Evolutionary conservation across 2,797 vertebrate genomes (phyloP), one percentile per base, ranked within the genome.

Genomic region (Psittacula derbiana): DNA sequence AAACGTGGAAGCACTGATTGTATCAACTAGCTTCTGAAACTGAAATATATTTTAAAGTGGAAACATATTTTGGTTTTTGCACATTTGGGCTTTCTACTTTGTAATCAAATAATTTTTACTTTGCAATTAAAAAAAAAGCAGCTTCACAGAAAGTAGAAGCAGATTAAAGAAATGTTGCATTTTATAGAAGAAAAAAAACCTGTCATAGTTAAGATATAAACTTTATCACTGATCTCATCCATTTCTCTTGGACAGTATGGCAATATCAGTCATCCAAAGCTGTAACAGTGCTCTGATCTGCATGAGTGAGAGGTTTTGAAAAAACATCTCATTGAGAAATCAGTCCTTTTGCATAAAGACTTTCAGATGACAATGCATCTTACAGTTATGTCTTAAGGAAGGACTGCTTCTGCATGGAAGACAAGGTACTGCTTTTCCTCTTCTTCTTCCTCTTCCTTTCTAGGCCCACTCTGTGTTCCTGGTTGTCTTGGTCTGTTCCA

Each of bases 31-130:
- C 73, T 90, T 84, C 65, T 90, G 61, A 84, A 90, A 52, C 24
- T 50, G 50, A 57, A 90, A 66, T 92, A 92, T 88, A 61, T 65
- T 92, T 69, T 62, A 46, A 12, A 88, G 41, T 74, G 80, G 71
- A 88, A 90, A 60, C 47, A 61, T 66, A 47, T 78, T 90, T 74
- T 79, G 62, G 1, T 24, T 90, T 92, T 92, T 86, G 33, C 52
- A 58, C 47, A 79, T 67, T 11, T 44, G 46, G 47, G 88, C 85
- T 82, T 79, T 86, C 49, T 80, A 43, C 46, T 90, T 49, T 71
- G 43, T 79, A 81, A 79, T 85, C 44, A 92, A 90, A 82, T 90
- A 57, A 57, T 57, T 57, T 57, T 9, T 57, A 33, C n/a, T 57
- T 57, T 33, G n/a, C 21, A 33, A 33, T 33, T 57, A 10, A 57